Base-by-base conservation (phyloP, 2,888 invertebrate species). In the Polia nebulosa region DNA sequence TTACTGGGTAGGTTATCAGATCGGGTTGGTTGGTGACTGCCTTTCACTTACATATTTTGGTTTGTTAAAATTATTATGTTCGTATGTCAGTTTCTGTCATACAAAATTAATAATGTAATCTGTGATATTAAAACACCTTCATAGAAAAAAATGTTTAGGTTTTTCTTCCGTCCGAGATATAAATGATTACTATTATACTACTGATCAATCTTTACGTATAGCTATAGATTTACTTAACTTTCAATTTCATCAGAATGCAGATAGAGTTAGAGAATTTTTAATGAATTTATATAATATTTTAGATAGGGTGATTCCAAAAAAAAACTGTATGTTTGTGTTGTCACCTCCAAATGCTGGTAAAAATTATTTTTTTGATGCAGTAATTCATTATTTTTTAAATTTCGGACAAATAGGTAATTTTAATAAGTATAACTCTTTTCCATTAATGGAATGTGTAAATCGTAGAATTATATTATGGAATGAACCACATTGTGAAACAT, bases 311-410 rank as follows among this genome's bases (percentile, higher is more conserved):
- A n/a, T n/a, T n/a, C n/a, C n/a, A 15, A 72, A 72, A n/a, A 61
- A 49, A 27, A 62, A 72, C 52, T 72, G 61, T 66, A 27, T 72
- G 20, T 72, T 66, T 49, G 20, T 72, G 2, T 60, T 72, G 11
- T 62, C 61, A 13, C 56, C 63, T 0, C 72, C 72, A 0, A 72
- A 72, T 57, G 67, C 67, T 1, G 63, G 72, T 39, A 68, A 68
- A 57, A 72, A 72, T 57, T 60, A 51, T 56, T 72, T 68, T 53
- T 72, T 64, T 56, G 72, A 72, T 68, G 62, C 36, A 15, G 64
- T 66, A 3, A 15, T 53, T 3, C 56, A 64, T 70, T 64, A 39
- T 13, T 70, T 70, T 60, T 60, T 70, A 56, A 70, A 70, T 22
- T 70, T 70, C 29, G 66, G 72, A 8, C 66, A 62, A 34, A 72